phyloP scores from a whole-genome alignment of 2,113 vertebrate genomes.

The Dipodomys merriami region DNA sequence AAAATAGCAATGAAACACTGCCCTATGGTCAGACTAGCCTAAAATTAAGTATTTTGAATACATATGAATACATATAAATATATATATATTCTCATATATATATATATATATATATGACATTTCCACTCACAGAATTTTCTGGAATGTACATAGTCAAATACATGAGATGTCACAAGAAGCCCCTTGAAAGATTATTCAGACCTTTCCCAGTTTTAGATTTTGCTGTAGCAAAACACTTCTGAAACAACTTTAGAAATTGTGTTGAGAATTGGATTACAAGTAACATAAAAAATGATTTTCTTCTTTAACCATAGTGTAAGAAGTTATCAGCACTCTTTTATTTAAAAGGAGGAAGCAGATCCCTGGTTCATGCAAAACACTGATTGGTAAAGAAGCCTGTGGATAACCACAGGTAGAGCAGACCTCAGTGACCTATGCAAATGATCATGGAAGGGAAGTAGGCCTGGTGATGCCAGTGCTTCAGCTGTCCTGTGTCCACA shows the following conservation, averaged over 20 bases:
- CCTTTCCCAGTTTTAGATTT: not conserved
- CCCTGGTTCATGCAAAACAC: too few relatives aligned
- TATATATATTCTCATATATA: too few relatives aligned
- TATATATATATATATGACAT: too few relatives aligned
- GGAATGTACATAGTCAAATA: not conserved
- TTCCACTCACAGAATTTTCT: not conserved
- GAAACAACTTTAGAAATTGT: not conserved
- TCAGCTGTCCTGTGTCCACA: not conserved
- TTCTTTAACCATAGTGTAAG: not conserved
- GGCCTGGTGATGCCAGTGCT: not conserved
- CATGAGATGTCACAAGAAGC: not conserved
- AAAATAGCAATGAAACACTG: not conserved
- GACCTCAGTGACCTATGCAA: not conserved
- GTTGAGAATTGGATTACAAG: not conserved
- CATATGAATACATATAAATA: too few relatives aligned
- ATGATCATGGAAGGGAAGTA: not conserved
- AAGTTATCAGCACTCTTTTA: rapidly evolving
- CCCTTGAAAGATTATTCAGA: not conserved
- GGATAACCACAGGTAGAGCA: not conserved
- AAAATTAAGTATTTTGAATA: not conserved
- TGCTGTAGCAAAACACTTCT: not conserved
- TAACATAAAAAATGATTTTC: not conserved
- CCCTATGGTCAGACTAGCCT: not conserved
- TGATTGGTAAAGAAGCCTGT: not conserved
- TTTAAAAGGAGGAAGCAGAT: not conserved